These are phyloP conservation scores for Umimayanthus chanpuru DNA, from an alignment of 92 coral and sea anemone genomes.

Conservation along the genomic window DNA sequence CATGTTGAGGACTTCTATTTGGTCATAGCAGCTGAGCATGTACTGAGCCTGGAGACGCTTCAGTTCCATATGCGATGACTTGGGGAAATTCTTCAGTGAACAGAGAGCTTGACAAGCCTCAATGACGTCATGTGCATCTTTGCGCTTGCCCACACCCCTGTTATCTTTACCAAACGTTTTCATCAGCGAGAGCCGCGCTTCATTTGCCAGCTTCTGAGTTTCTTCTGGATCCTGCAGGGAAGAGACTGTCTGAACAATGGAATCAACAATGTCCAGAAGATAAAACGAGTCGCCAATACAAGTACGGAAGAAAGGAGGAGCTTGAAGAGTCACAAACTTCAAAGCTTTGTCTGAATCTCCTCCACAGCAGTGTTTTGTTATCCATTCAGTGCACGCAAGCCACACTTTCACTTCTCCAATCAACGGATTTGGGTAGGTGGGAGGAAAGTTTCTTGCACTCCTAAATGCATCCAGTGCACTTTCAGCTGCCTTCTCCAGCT, in stretches of 20 bases:
- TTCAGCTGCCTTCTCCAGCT: constrained; percentile 57
- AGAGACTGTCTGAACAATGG: constrained; percentile 63
- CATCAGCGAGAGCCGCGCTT: constrained; percentile 63
- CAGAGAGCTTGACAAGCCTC: constrained; percentile 65
- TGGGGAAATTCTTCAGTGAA: constrained; percentile 63
- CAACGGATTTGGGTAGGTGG: constrained; percentile 71
- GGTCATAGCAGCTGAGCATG: constrained; percentile 57
- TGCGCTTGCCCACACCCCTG: constrained; percentile 27
- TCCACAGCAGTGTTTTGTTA: constrained; percentile 56
- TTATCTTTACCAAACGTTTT: constrained; percentile 49
- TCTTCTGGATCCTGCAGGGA: constrained; percentile 72
- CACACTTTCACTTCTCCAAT: constrained; percentile 88
- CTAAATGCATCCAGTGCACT: constrained; percentile 61
- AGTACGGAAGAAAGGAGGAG: constrained; percentile 73
- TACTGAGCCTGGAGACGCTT: constrained; percentile 78
- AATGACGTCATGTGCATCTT: constrained; percentile 63
- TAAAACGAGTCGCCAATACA: constrained; percentile 79
- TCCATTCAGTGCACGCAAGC: constrained; percentile 84
- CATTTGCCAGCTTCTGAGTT: constrained; percentile 57
- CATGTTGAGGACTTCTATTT: constrained; percentile 48
- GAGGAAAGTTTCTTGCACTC: constrained; percentile 79
- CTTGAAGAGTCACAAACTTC: constrained; percentile 58
- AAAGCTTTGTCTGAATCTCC: constrained; percentile 68
- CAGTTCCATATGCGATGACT: constrained; percentile 57
- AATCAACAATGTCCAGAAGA: constrained; percentile 77